These are phyloP conservation scores for Aphidius ervi DNA, from an alignment of 1,140 invertebrate species.

Conservation along the genomic window DNA sequence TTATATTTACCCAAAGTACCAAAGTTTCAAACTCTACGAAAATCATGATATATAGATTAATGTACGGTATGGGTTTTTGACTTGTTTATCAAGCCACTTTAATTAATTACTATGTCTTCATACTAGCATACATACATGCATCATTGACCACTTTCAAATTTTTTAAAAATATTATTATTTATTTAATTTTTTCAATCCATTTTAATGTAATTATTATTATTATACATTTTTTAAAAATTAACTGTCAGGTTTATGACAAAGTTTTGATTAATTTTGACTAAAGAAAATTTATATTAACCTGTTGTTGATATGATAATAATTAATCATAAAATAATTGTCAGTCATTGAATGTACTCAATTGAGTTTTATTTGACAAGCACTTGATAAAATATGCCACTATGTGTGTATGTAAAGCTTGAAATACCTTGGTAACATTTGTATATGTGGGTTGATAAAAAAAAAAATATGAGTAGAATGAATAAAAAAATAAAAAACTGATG, in stretches of 20 bases:
- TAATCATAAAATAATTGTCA: too few species aligned
- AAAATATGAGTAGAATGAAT: too few species aligned
- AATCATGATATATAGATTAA: conserved; percentile 11
- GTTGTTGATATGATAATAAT: too few species aligned
- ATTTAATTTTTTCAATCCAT: too few species aligned
- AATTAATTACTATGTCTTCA: conserved; percentile 39
- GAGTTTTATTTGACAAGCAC: too few species aligned
- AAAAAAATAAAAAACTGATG: not conserved
- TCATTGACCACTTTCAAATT: not conserved
- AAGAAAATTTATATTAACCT: too few species aligned
- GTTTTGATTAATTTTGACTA: too few species aligned
- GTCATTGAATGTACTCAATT: too few species aligned
- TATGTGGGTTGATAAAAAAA: too few species aligned
- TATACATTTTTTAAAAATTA: not conserved
- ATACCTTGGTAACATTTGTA: too few species aligned
- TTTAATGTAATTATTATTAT: not conserved
- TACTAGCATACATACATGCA: conserved; percentile 19
- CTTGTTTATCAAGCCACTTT: conserved; percentile 34
- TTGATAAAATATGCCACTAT: too few species aligned
- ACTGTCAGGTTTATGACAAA: not conserved
- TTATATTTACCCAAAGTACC: conserved; percentile 36
- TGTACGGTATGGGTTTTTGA: conserved; percentile 6
- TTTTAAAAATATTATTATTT: not conserved
- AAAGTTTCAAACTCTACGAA: conserved; percentile 22
- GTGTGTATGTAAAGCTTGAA: too few species aligned